Conservation (phyloP, 2,113 vertebrate genomes). For the Synchiropus splendidus region DNA sequence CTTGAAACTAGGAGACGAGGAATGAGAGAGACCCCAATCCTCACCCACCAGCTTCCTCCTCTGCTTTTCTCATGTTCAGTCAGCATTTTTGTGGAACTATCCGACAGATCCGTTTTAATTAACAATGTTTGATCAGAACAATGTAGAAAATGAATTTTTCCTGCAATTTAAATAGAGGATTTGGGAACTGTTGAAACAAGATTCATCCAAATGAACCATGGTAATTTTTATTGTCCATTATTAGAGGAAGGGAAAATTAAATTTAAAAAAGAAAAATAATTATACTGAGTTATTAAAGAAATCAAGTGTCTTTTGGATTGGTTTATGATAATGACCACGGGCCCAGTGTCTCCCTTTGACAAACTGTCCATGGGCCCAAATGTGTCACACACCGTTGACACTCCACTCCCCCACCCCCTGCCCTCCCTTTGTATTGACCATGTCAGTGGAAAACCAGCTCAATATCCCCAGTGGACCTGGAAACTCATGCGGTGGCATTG, state of each 20-base stretch:
- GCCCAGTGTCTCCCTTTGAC: constrained; percentile 23
- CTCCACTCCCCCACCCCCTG: constrained; percentile 1
- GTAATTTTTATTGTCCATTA: too few species aligned
- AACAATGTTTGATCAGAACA: too few species aligned
- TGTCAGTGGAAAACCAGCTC: constrained; percentile 39
- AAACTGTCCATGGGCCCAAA: constrained; percentile 22
- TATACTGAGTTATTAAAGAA: too few species aligned
- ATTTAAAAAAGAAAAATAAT: too few species aligned
- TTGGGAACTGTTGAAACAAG: too few species aligned
- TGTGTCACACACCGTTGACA: constrained; percentile 32
- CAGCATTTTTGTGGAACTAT: constrained; percentile 1
- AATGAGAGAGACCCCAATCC: constrained; percentile 1
- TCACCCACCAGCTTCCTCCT: constrained; percentile 9
- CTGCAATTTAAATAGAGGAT: too few species aligned
- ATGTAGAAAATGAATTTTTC: too few species aligned
- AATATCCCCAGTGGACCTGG: constrained; percentile 36
- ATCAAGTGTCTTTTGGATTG: constrained; percentile 27
- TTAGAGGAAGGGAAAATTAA: too few species aligned
- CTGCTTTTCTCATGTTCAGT: too few species aligned
- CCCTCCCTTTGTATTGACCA: constrained; percentile 23
- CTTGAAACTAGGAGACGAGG: too few species aligned
- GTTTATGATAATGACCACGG: constrained; percentile 52
- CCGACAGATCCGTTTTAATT: constrained; percentile 38
- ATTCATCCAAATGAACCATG: too few species aligned
- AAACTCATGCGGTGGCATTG: constrained; percentile 25